phyloP scores from a whole-genome alignment of 1,140 invertebrate species.

The Tigriopus japonicus region DNA sequence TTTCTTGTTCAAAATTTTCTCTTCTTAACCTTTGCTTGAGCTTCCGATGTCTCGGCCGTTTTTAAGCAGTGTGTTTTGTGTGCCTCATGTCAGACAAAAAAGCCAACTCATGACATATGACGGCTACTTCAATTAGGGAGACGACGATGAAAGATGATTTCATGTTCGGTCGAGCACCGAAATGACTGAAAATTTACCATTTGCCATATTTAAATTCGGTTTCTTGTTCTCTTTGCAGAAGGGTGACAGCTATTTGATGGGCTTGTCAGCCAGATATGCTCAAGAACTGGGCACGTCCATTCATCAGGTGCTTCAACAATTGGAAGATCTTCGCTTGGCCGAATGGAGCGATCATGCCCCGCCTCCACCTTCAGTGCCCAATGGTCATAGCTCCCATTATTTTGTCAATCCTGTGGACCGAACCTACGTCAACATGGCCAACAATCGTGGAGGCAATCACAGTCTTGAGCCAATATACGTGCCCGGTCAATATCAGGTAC shows the following conservation, averaged over 20 bases:
- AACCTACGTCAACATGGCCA: not conserved
- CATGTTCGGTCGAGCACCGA: no score
- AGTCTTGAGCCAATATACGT: not conserved
- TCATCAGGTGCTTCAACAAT: not conserved
- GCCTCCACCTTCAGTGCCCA: not conserved
- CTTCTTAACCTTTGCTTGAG: no score
- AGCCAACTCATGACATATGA: no score
- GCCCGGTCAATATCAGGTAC: not conserved
- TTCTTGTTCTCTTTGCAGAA: conserved; percentile 10
- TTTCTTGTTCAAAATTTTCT: no score
- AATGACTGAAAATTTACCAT: no score
- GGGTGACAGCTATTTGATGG: conserved; percentile 7
- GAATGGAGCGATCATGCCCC: conserved; percentile 8
- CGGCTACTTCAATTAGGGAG: no score
- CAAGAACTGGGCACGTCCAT: not conserved
- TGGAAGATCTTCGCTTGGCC: conserved; percentile 8
- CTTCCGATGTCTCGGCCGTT: no score
- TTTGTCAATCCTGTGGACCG: not conserved
- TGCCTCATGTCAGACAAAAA: no score
- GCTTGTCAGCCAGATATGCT: not conserved
- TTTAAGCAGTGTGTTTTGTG: no score
- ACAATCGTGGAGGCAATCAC: not conserved
- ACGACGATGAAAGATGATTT: no score
- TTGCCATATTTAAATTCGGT: not conserved
- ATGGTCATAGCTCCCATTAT: not conserved